A percentile compares a stretch with the other conserved stretches of the same genome.
Evolutionary conservation across 2,797 vertebrate genomes (phyloP).

Genomic region (Microctenopoma stevenorrisi): DNA sequence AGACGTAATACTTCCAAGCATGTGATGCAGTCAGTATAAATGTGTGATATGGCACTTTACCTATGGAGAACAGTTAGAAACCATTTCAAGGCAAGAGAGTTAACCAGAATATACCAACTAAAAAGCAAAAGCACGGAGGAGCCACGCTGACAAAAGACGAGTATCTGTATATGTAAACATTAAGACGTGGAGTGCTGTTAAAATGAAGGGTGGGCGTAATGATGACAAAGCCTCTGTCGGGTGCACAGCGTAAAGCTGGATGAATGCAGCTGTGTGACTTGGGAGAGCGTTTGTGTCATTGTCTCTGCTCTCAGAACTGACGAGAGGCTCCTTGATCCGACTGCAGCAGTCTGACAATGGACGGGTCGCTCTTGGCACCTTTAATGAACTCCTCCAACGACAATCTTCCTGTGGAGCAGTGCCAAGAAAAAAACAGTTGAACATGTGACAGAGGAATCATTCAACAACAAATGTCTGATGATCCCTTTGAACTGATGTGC

Average conservation of each 20-base stretch:
- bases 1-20: conserved; percentile 68
- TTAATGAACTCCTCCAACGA: conserved; percentile 98
- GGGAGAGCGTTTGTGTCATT: conserved; percentile 2
- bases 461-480: conserved; percentile 1
- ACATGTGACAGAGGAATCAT: conserved; percentile 7
- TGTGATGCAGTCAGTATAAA: conserved; percentile 74
- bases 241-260: conserved; percentile 29
- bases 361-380: conserved; percentile 98
- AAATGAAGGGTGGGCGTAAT: conserved; percentile 25
- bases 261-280: conserved; percentile 26
- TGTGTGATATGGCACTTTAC: conserved; percentile 80
- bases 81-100: conserved; percentile 22
- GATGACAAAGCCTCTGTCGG: conserved; percentile 1
- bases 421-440: not conserved
- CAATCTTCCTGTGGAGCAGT: conserved; percentile 87
- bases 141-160: conserved; percentile 43
- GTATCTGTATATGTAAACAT: conserved; percentile 69
- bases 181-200: conserved; percentile 54
- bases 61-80: conserved; percentile 34
- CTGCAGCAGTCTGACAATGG: conserved; percentile 96
- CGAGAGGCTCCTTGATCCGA: conserved; percentile 92
- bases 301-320: conserved; percentile 86
- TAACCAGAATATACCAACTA: conserved; percentile 21
- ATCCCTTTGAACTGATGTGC: not conserved
- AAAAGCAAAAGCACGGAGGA: conserved; percentile 56